phyloP scores from a whole-genome alignment of 2,797 vertebrate species.

The Phoeniculus purpureus region DNA sequence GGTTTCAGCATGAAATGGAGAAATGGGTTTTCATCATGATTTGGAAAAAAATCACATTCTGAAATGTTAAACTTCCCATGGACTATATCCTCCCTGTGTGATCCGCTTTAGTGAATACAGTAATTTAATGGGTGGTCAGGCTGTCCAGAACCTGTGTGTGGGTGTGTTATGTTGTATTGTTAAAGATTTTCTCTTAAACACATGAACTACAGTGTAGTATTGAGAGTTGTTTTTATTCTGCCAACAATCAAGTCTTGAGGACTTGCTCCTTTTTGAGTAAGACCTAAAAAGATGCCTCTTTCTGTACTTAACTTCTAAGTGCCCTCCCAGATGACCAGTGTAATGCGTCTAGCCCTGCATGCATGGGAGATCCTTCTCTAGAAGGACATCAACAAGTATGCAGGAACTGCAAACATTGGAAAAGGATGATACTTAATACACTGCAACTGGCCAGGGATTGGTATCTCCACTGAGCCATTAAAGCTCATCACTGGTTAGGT shows the following conservation, averaged over 20 bases:
- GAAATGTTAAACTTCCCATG: background rate
- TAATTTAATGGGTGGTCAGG: background rate
- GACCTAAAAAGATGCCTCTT: background rate
- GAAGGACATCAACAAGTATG: background rate
- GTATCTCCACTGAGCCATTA: background rate
- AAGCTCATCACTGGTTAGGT: background rate
- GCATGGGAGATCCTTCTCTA: background rate
- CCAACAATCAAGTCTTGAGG: background rate
- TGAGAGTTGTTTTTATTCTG: background rate
- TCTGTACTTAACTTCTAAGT: background rate
- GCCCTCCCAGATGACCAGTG: accelerated
- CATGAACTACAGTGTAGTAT: background rate
- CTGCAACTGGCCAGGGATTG: background rate
- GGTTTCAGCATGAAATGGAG: background rate
- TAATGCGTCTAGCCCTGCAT: accelerated
- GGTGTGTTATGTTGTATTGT: background rate
- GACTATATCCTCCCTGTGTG: background rate
- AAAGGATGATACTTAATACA: background rate
- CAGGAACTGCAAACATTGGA: background rate
- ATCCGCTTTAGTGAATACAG: background rate
- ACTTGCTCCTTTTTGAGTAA: background rate
- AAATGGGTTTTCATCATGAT: background rate
- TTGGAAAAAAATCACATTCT: background rate
- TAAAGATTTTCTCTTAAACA: background rate
- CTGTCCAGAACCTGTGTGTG: background rate